These are phyloP conservation scores for Cyprinus carpio DNA, from an alignment of 2,113 vertebrate genomes.

Conservation along the genomic window DNA sequence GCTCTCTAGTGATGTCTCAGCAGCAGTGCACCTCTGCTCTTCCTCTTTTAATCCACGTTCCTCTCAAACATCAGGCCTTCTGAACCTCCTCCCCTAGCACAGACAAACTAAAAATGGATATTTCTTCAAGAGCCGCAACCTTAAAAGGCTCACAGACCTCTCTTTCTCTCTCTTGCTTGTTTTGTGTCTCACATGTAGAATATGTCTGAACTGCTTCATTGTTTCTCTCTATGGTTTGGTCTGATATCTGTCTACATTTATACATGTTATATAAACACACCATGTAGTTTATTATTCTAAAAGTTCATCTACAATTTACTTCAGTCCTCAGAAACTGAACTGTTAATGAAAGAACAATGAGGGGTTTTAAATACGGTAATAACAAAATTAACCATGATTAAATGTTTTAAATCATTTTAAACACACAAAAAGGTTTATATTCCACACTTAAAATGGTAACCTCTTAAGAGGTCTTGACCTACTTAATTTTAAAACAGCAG, in stretches of 20 bases:
- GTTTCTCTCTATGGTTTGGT: slow-evolving; percentile 6
- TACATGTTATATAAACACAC: not conserved
- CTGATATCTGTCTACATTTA: slow-evolving; percentile 14
- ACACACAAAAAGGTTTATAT: not conserved
- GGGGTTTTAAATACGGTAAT: not conserved
- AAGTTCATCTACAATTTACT: not conserved
- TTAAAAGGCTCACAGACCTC: slow-evolving; percentile 65
- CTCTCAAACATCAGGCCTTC: slow-evolving; percentile 36
- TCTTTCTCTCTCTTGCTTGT: slow-evolving; percentile 35
- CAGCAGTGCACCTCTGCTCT: not conserved
- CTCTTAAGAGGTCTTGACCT: not conserved
- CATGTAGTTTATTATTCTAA: slow-evolving; percentile 3
- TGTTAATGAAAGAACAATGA: not conserved
- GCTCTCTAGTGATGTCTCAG: not conserved
- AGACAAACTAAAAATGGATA: slow-evolving; percentile 66
- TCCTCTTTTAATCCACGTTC: slow-evolving; percentile 40
- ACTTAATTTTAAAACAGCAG: not conserved
- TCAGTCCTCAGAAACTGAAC: not conserved
- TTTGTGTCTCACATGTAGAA: slow-evolving; percentile 55
- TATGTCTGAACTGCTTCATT: slow-evolving; percentile 31
- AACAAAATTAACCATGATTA: not conserved
- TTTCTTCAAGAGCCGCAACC: slow-evolving; percentile 58
- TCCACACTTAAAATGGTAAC: not conserved
- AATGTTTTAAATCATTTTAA: not conserved
- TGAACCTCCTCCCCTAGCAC: slow-evolving; percentile 16